phyloP scores from a whole-genome alignment of 2,888 invertebrate genomes.

The Lissonota sp. region DNA sequence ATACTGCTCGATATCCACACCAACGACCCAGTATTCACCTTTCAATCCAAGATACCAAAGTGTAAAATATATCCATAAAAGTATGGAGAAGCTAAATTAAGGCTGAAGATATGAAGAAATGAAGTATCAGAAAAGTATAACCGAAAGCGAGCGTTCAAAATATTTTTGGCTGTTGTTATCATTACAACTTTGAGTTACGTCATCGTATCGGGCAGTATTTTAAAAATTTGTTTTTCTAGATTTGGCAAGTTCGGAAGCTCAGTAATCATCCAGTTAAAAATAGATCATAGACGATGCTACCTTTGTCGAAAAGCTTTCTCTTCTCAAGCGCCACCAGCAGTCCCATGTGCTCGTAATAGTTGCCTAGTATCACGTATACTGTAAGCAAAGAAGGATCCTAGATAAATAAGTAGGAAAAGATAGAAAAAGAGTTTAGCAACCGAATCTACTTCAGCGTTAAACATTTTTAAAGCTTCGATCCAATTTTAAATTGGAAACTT shows the following conservation, averaged over 20 bases:
- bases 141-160: too few species aligned
- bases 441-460: not conserved
- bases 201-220: too few species aligned
- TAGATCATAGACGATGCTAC: slow-evolving; percentile 83
- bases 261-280: not conserved
- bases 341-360: slow-evolving; percentile 95
- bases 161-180: too few species aligned
- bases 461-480: too few species aligned
- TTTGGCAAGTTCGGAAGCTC: too few species aligned
- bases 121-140: not conserved
- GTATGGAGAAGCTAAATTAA: slow-evolving; percentile 8
- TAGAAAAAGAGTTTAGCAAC: not conserved
- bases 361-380: slow-evolving; percentile 97
- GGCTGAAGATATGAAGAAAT: slow-evolving; percentile 18
- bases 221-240: too few species aligned
- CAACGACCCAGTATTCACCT: slow-evolving; percentile 98
- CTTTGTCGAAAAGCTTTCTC: slow-evolving; percentile 91
- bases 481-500: too few species aligned
- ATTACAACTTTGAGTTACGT: too few species aligned
- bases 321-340: slow-evolving; percentile 94
- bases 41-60: slow-evolving; percentile 66
- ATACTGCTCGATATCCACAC: slow-evolving; percentile 95
- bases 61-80: slow-evolving; percentile 15
- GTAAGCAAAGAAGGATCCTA: slow-evolving; percentile 77
- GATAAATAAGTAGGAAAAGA: not conserved